Conservation (phyloP, 2,797 vertebrate genomes). For the Paramormyrops hopkinsi region DNA sequence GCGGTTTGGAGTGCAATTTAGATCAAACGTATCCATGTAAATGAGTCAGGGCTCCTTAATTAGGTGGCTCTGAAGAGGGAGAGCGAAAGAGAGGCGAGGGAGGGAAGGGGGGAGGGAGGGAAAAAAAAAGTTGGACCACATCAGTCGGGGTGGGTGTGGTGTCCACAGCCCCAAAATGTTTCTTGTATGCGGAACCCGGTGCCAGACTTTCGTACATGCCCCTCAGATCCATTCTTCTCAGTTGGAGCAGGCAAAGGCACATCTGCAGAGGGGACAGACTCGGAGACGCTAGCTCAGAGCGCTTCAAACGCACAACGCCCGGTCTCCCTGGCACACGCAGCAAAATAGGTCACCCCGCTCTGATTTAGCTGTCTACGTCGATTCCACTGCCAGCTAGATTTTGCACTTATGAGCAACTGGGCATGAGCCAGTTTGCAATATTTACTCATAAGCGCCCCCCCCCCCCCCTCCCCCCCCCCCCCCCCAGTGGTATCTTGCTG, state of each 20-base stretch:
- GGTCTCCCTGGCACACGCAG: conserved; percentile 74
- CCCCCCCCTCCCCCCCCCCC: too few species aligned
- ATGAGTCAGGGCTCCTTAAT: conserved; percentile 99
- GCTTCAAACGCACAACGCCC: conserved; percentile 71
- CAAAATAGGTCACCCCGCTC: conserved; percentile 91
- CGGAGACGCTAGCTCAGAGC: conserved; percentile 70
- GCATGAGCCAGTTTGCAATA: conserved; percentile 72
- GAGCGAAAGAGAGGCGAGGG: conserved; percentile 35
- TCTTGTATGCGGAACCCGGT: conserved; percentile 61
- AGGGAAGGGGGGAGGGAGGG: conserved; percentile 25
- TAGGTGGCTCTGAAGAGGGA: conserved; percentile 80
- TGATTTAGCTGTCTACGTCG: conserved; percentile 86
- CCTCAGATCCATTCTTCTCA: conserved; percentile 19
- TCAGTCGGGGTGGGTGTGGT: conserved; percentile 88
- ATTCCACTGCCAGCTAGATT: conserved; percentile 76
- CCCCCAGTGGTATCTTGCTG: too few species aligned
- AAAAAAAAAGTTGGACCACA: conserved; percentile 77
- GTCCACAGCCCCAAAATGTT: conserved; percentile 66
- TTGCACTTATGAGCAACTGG: conserved; percentile 76
- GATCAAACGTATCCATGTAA: conserved; percentile 99
- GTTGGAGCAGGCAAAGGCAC: conserved; percentile 60
- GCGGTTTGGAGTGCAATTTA: conserved; percentile 99
- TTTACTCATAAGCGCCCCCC: conserved; percentile 49
- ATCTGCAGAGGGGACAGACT: conserved; percentile 73
- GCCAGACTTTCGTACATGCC: conserved; percentile 49